Base-by-base conservation (phyloP, 2,797 vertebrate species). In the Sphaeramia orbicularis region DNA sequence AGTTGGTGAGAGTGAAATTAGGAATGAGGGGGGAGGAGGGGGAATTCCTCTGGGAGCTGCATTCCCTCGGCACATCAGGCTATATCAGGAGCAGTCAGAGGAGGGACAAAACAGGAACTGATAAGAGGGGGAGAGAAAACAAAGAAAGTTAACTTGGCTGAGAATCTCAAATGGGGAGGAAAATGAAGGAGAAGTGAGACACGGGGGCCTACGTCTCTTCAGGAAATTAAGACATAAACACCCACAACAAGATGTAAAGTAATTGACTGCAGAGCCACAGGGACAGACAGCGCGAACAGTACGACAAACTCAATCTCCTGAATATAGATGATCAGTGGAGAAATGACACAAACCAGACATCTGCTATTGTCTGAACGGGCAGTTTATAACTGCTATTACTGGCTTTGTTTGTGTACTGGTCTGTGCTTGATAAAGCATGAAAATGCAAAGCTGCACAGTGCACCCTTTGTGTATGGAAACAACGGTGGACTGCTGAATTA, bases 391-490 rank as follows among this genome's bases (percentile, higher is more conserved):
- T n/a, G 63, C 58, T 27, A 66, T 71, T 47, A 61, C 41, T 13
- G 57, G 68, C 74, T 80, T 85, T 87, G 90, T 86, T 83, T 70
- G 78, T 43, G 47, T 58, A 36, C 44, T 19, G 74, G 50, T 48
- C 56, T 12, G 67, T 70, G 88, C 78, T 86, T 64, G 42, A 86
- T 91, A 88, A 90, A 88, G 81, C 80, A 50, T 84, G 78, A 80
- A 86, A 83, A 85, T 66, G 65, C 81, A 69, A 74, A 77, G 74
- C 74, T 61, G 74, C 87, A 93, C 89, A 91, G 65, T 81, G 87
- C 60, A 59, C 57, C 82, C 87, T 91, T 94, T 94, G 90, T 93
- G 69, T 67, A 59, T n/a, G 68, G 77, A 90, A 88, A 88, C 80
- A 76, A 85, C 87, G 88, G 76, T 40, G 44, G 68, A 85, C 75